A percentile compares a stretch with the other conserved stretches of the same genome.
These are phyloP conservation scores for Tachina lurida DNA, from an alignment of 2,888 invertebrate species.

Conservation along the genomic window DNA sequence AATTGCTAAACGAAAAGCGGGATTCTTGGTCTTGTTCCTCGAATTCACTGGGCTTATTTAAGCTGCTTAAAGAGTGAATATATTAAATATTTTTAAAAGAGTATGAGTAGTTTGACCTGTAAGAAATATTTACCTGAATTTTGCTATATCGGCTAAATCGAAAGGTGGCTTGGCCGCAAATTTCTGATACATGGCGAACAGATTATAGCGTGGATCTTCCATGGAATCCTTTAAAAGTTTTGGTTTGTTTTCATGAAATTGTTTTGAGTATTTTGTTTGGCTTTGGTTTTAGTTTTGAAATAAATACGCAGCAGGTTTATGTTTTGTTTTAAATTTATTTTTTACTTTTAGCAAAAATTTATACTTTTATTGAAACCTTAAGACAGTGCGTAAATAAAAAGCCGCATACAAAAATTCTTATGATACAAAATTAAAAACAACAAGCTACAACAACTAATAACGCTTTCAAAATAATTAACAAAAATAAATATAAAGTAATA, in stretches of 20 bases:
- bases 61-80: conserved; percentile 68
- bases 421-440: conserved; percentile 18
- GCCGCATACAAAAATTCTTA: conserved; percentile 59
- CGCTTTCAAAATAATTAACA: conserved; percentile 61
- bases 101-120: background rate
- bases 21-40: conserved; percentile 83
- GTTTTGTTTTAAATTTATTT: conserved; percentile 10
- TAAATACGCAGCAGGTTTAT: conserved; percentile 68
- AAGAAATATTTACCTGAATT: conserved; percentile 80
- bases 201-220: conserved; percentile 82
- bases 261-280: conserved; percentile 11
- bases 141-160: conserved; percentile 81
- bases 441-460: conserved; percentile 64
- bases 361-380: conserved; percentile 41
- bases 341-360: conserved; percentile 29
- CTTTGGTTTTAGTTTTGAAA: conserved; percentile 51
- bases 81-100: background rate
- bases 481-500: background rate
- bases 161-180: conserved; percentile 82
- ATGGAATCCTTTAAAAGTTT: conserved; percentile 78
- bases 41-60: conserved; percentile 80
- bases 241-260: conserved; percentile 29
- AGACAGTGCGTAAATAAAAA: conserved; percentile 34
- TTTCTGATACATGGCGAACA: conserved; percentile 83
- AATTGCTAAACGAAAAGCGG: conserved; percentile 90